These are phyloP conservation scores for Erynnis tages DNA, from an alignment of 2,888 invertebrate species.

Conservation along the genomic window DNA sequence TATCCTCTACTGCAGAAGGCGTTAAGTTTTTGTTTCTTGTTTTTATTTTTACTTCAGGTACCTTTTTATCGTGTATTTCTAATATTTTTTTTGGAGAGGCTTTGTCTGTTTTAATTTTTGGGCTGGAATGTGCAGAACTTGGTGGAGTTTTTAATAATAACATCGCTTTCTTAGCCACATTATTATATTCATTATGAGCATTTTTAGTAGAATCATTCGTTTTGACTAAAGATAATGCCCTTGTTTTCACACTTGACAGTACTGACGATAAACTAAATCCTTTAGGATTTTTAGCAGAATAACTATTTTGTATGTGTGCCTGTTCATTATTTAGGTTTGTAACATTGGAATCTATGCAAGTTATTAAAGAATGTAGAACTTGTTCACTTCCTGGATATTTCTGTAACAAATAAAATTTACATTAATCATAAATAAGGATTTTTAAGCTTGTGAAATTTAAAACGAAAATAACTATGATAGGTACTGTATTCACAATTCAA, in stretches of 20 bases:
- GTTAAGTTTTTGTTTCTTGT: constrained; percentile 12
- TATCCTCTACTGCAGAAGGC: constrained; percentile 21
- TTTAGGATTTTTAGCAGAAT: constrained; percentile 52
- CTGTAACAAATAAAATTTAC: constrained; percentile 49
- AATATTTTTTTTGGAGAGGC: constrained; percentile 29
- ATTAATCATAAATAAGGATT: too few species aligned
- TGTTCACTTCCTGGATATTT: constrained; percentile 73
- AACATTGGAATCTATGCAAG: constrained; percentile 65
- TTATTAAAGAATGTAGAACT: constrained; percentile 65
- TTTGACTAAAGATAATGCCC: constrained; percentile 76
- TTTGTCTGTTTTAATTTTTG: constrained; percentile 33
- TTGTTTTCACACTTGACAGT: constrained; percentile 77
- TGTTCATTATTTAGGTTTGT: constrained; percentile 39
- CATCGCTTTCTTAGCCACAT: constrained; percentile 56
- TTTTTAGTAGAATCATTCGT: constrained; percentile 51
- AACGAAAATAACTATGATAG: too few species aligned
- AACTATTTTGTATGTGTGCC: constrained; percentile 45
- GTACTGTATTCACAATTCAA: too few species aligned
- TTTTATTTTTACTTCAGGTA: constrained; percentile 22
- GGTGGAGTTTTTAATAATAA: constrained; percentile 60
- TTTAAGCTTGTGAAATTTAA: too few species aligned
- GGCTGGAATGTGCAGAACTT: constrained; percentile 53
- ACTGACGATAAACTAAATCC: constrained; percentile 66
- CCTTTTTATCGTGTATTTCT: constrained; percentile 12
- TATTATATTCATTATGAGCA: constrained; percentile 47